phyloP scores from a whole-genome alignment of 2,797 vertebrate species.

The Numenius phaeopus region DNA sequence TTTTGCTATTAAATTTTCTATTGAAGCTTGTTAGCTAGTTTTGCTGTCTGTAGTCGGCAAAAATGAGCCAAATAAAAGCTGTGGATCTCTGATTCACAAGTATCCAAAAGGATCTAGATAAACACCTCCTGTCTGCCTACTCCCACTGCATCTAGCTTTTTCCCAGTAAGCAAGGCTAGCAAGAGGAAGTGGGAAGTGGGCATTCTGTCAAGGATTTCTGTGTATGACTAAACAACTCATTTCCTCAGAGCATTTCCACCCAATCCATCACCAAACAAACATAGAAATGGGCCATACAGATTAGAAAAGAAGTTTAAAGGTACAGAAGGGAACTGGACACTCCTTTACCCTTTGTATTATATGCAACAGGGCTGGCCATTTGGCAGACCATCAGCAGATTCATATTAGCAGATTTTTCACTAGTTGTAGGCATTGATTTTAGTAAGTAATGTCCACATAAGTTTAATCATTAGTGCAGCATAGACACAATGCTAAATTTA shows the following conservation, averaged over 20 bases:
- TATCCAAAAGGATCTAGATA: background rate
- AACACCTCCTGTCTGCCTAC: background rate
- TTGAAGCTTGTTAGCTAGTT: background rate
- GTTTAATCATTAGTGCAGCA: background rate
- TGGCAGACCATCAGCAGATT: background rate
- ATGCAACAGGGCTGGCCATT: background rate
- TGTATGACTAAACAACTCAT: background rate
- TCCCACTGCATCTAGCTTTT: fast-evolving
- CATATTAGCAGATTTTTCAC: background rate
- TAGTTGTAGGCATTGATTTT: background rate
- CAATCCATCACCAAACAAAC: background rate
- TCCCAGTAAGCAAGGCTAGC: background rate
- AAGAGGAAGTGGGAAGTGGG: background rate
- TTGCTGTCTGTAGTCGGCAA: background rate
- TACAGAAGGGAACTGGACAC: background rate
- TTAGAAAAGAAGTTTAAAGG: background rate
- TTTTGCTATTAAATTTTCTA: background rate
- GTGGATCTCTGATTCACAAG: background rate
- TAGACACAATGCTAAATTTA: background rate
- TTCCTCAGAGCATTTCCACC: background rate
- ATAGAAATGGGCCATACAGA: background rate
- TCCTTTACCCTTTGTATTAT: background rate
- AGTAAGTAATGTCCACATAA: background rate
- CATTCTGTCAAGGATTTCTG: background rate
- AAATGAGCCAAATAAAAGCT: background rate